A percentile compares a stretch with the other conserved stretches of the same genome.
phyloP scores from a whole-genome alignment of 2,113 vertebrate genomes.

The Sinocyclocheilus anshuiensis region DNA sequence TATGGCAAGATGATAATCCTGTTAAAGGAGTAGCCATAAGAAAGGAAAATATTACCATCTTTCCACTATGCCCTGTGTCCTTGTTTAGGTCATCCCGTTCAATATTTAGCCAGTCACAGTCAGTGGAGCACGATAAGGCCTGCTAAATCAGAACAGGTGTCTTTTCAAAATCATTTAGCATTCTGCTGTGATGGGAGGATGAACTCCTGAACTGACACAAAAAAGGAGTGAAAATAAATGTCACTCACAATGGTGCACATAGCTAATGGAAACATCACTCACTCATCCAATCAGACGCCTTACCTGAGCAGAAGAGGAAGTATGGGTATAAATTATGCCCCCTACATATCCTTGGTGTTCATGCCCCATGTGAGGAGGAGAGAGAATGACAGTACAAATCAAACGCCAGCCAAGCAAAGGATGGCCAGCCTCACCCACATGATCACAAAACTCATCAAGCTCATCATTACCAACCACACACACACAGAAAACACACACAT shows the following conservation, averaged over 20 bases:
- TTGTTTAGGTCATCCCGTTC: conserved; percentile 19
- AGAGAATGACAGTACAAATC: conserved; percentile 26
- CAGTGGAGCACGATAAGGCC: conserved; percentile 5
- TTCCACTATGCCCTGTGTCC: conserved; percentile 7
- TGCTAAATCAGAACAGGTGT: conserved; percentile 52
- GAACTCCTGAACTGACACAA: conserved; percentile 53
- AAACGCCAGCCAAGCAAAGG: conserved; percentile 26
- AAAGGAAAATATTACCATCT: conserved; percentile 31
- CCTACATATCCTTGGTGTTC: conserved; percentile 11
- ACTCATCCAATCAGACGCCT: conserved; percentile 55
- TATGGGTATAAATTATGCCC: conserved; percentile 45
- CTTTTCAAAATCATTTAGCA: conserved; percentile 53
- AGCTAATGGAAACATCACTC: conserved; percentile 60
- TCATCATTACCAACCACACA: neutral
- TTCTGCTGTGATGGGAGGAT: conserved; percentile 31
- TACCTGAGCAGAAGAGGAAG: conserved; percentile 35
- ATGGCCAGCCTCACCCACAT: neutral
- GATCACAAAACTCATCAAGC: conserved; percentile 19
- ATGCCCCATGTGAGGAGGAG: neutral
- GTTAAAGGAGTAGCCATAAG: conserved; percentile 17
- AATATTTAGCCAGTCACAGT: conserved; percentile 55
- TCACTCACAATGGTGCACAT: conserved; percentile 49
- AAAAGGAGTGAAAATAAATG: conserved; percentile 49
- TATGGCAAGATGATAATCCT: neutral
- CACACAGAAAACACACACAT: neutral